Percentiles rank a stretch among this genome's conserved stretches.
Evolutionary conservation across 2,113 vertebrate species (phyloP).

Genomic region (Oreamnos americanus): DNA sequence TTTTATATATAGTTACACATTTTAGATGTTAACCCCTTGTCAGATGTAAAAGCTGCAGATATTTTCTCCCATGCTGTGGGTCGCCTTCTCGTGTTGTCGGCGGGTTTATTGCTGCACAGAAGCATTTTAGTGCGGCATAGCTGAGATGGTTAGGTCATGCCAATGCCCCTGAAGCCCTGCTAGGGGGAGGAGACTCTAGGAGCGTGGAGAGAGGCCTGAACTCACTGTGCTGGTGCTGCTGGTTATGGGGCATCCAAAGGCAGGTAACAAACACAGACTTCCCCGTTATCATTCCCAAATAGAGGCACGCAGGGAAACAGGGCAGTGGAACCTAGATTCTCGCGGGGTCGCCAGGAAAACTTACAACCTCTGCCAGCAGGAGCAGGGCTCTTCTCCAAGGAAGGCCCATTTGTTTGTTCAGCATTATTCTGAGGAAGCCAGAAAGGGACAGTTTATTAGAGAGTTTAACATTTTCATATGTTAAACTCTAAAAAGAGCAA

Average conservation of each 20-base stretch:
- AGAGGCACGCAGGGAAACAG: not conserved
- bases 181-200: not conserved
- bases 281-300: not conserved
- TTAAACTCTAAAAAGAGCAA: not conserved
- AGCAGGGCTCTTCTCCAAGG: not conserved
- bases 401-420: conserved; percentile 51
- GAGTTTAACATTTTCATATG: not conserved
- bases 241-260: not conserved
- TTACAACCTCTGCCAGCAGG: not conserved
- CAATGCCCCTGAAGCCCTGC: not conserved
- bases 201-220: not conserved
- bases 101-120: not conserved
- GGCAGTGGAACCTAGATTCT: not conserved
- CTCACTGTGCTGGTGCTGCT: not conserved
- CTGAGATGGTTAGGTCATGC: not conserved
- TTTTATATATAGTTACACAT: not conserved
- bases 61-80: not conserved
- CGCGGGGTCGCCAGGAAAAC: not conserved
- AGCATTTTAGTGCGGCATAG: not conserved
- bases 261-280: not conserved
- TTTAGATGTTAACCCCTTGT: not conserved
- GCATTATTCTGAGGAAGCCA: conserved; percentile 22
- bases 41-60: not conserved
- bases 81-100: not conserved
- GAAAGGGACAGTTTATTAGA: not conserved